Percentiles rank a stretch among this genome's conserved stretches.
Evolutionary conservation across 2,113 vertebrate species (phyloP).

Genomic region (Dromaius novaehollandiae): DNA sequence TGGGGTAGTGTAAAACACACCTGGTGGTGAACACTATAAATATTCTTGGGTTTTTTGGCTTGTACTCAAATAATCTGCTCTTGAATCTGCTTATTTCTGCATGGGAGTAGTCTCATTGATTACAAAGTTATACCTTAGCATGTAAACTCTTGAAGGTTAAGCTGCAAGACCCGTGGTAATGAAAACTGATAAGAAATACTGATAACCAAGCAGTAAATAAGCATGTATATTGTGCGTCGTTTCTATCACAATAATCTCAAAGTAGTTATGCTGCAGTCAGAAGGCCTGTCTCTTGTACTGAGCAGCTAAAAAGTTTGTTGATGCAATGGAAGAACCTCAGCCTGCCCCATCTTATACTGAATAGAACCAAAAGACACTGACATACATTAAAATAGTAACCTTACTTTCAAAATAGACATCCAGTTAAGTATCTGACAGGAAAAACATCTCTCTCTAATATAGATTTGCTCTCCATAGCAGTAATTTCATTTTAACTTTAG

Average conservation of each 20-base stretch:
- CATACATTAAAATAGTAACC: neutral
- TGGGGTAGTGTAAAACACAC: neutral
- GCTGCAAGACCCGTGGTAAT: neutral
- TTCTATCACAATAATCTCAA: neutral
- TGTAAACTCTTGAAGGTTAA: neutral
- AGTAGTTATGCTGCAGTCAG: neutral
- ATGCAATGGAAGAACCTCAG: neutral
- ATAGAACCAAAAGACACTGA: neutral
- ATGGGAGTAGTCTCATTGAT: neutral
- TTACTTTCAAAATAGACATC: neutral
- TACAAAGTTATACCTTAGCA: neutral
- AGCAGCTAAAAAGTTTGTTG: neutral
- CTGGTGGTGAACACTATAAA: neutral
- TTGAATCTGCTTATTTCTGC: neutral
- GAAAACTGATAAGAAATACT: neutral
- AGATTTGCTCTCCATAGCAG: neutral
- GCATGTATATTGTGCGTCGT: neutral
- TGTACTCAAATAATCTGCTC: neutral
- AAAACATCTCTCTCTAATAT: neutral
- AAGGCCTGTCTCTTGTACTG: neutral
- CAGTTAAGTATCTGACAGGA: neutral
- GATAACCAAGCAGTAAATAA: neutral
- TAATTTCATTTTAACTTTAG: neutral
- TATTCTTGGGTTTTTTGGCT: neutral
- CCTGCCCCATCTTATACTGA: neutral